Percentiles rank a stretch among this genome's conserved stretches.
phyloP scores from a whole-genome alignment of 1,140 invertebrate species.

The Aplysia californica region DNA sequence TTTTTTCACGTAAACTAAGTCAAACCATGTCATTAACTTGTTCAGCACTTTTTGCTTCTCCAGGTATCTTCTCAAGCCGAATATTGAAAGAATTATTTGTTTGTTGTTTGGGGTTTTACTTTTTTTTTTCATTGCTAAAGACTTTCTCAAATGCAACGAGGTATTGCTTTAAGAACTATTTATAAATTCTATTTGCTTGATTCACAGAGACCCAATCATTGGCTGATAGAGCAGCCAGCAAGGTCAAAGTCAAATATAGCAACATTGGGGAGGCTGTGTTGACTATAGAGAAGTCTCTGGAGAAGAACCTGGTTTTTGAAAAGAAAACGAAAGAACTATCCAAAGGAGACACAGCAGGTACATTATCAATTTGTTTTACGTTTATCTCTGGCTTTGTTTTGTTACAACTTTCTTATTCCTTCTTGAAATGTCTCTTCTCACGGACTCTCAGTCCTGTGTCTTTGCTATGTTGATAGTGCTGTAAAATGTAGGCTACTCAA shows the following conservation, averaged over 20 bases:
- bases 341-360: conserved; percentile 35
- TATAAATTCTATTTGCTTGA: too few species aligned
- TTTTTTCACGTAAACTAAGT: too few species aligned
- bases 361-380: too few species aligned
- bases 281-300: conserved; percentile 47
- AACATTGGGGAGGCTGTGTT: conserved; percentile 71
- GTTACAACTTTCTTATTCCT: too few species aligned
- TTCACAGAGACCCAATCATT: conserved; percentile 38
- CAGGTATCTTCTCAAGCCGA: background rate
- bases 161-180: too few species aligned
- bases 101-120: background rate
- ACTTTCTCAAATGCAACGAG: too few species aligned
- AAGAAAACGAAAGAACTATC: conserved; percentile 21
- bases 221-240: conserved; percentile 72
- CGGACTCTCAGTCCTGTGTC: too few species aligned
- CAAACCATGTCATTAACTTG: background rate
- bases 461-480: too few species aligned
- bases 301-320: conserved; percentile 12
- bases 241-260: conserved; percentile 75
- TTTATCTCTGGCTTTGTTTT: too few species aligned
- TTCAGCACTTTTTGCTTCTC: background rate
- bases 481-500: background rate
- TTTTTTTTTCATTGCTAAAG: too few species aligned
- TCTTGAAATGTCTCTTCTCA: too few species aligned
- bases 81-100: background rate